Evolutionary conservation across 1,140 invertebrate species (phyloP).

Genomic region (Drosophila ohnishii): DNA sequence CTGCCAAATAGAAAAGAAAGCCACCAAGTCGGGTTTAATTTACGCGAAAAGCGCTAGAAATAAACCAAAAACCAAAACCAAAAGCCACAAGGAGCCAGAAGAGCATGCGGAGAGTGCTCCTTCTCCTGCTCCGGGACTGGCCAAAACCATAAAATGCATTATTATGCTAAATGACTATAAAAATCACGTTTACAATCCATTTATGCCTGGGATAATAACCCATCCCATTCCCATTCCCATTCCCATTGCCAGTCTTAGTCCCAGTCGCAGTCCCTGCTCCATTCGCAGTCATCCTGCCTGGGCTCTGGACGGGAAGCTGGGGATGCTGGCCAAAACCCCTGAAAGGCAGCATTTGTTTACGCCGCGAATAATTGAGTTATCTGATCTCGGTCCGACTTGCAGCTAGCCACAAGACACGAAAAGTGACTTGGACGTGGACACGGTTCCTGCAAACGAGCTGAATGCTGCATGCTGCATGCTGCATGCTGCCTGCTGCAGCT

Average conservation of each 20-base stretch:
- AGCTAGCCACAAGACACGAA: conserved; percentile 73
- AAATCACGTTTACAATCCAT: conserved; percentile 83
- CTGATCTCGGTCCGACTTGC: conserved; percentile 65
- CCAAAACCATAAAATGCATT: conserved; percentile 80
- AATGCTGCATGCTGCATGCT: neutral
- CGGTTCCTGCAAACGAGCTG: conserved; percentile 32
- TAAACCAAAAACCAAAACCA: conserved; percentile 1
- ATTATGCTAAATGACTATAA: conserved; percentile 83
- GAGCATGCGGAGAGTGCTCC: conserved; percentile 3
- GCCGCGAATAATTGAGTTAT: conserved; percentile 83
- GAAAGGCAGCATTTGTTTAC: conserved; percentile 82
- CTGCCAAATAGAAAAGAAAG: conserved; percentile 54
- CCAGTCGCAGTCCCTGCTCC: conserved; percentile 14
- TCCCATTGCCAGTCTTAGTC: conserved; percentile 1
- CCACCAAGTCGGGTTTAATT: conserved; percentile 58
- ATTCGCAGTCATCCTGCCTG: conserved; percentile 9
- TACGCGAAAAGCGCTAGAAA: conserved; percentile 32
- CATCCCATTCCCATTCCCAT: conserved; percentile 60
- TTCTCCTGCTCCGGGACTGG: conserved; percentile 25
- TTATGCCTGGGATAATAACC: conserved; percentile 83
- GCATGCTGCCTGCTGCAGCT: neutral
- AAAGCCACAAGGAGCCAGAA: conserved; percentile 7
- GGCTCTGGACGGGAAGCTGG: neutral
- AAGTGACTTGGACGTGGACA: conserved; percentile 31
- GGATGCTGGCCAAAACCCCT: conserved; percentile 59